Conservation (phyloP, 2,888 invertebrate genomes). For the Meiosimyza decipiens region DNA sequence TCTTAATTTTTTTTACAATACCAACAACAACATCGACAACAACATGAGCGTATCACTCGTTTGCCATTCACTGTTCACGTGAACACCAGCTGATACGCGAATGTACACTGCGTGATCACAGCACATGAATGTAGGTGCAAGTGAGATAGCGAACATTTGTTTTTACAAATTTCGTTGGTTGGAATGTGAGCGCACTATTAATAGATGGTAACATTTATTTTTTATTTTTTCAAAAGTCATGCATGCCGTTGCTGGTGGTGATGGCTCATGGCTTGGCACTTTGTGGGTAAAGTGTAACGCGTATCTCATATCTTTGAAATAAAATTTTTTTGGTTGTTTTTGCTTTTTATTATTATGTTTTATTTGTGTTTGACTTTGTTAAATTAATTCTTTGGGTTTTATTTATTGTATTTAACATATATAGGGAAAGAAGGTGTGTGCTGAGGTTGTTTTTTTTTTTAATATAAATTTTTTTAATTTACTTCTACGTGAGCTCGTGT, state of each 20-base stretch:
- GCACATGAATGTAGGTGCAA: constrained; percentile 53
- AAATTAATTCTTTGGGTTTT: too few relatives aligned
- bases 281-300: neutral
- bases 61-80: constrained; percentile 79
- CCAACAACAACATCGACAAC: constrained; percentile 35
- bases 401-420: too few relatives aligned
- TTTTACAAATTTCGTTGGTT: constrained; percentile 61
- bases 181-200: constrained; percentile 53
- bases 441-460: too few relatives aligned
- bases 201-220: constrained; percentile 5
- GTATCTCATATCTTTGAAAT: too few relatives aligned
- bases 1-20: too few relatives aligned
- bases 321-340: too few relatives aligned
- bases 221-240: neutral
- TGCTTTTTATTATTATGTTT: too few relatives aligned
- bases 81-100: constrained; percentile 78
- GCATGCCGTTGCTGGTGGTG: constrained; percentile 13
- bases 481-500: too few relatives aligned
- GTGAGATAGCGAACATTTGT: constrained; percentile 61
- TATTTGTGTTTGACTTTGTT: too few relatives aligned
- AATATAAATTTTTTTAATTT: too few relatives aligned
- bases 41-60: constrained; percentile 46
- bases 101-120: constrained; percentile 67
- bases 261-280: constrained; percentile 27
- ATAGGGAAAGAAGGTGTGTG: too few relatives aligned